Evolutionary conservation across 2,797 vertebrate genomes (phyloP).

Genomic region (Galago senegalensis): DNA sequence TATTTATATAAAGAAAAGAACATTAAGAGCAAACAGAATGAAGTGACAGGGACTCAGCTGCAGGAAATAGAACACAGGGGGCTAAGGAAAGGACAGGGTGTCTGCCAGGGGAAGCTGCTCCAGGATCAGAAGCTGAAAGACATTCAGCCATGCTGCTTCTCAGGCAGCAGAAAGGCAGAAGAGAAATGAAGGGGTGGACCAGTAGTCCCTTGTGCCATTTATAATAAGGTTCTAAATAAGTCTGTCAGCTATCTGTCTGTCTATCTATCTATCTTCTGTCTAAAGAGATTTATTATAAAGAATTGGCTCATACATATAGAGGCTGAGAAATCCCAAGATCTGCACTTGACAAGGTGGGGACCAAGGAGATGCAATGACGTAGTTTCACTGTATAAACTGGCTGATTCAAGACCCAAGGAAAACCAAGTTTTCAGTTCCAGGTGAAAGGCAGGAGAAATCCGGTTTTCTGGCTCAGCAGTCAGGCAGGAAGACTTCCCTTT

Average conservation of each 20-base stretch:
- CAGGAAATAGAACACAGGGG: neutral
- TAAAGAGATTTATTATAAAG: neutral
- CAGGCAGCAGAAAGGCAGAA: neutral
- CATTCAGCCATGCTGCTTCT: neutral
- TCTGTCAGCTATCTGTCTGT: neutral
- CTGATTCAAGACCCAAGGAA: neutral
- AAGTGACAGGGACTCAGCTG: neutral
- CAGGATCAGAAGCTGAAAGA: neutral
- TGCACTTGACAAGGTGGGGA: too few relatives aligned
- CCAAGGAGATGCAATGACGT: neutral
- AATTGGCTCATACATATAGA: neutral
- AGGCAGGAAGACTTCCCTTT: too few relatives aligned
- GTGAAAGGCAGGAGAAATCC: neutral
- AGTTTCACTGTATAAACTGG: neutral
- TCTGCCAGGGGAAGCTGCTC: neutral
- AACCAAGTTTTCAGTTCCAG: neutral
- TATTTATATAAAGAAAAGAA: neutral
- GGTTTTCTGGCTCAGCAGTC: neutral
- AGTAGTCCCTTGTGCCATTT: neutral
- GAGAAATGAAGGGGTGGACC: accelerated
- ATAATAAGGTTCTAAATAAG: neutral
- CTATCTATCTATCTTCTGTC: neutral
- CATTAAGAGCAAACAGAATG: neutral
- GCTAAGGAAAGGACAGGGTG: neutral
- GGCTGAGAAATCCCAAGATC: neutral